Evolutionary conservation across 2,113 vertebrate species (phyloP).

Genomic region (Paramormyrops kingsleyae): DNA sequence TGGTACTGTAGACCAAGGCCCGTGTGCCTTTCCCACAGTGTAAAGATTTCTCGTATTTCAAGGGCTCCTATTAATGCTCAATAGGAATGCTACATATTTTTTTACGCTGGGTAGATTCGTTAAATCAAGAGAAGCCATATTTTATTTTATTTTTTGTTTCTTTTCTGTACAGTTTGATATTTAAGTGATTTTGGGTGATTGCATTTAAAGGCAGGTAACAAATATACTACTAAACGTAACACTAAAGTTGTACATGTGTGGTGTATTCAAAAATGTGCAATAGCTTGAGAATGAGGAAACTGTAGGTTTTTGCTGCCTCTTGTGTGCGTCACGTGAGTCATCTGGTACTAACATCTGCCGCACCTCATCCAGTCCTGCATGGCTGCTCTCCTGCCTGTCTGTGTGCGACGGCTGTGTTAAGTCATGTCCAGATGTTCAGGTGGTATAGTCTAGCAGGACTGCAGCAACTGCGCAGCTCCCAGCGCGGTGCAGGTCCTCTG

Average conservation of each 20-base stretch:
- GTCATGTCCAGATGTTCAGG: background rate
- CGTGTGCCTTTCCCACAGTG: background rate
- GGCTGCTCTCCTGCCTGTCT: background rate
- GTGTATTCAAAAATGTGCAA: background rate
- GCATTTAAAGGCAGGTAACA: background rate
- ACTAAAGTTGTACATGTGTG: background rate
- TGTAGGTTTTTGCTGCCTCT: background rate
- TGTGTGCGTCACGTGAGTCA: background rate
- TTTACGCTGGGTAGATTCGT: background rate
- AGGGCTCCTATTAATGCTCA: constrained; percentile 9
- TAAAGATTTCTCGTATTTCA: constrained; percentile 8
- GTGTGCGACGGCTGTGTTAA: background rate
- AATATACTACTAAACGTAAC: background rate
- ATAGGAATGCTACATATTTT: constrained; percentile 10
- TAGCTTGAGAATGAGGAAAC: background rate
- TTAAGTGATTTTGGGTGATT: background rate
- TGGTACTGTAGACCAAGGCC: background rate
- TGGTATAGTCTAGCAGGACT: background rate
- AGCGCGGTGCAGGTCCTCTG: background rate
- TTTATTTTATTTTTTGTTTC: background rate
- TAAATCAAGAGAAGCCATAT: constrained; percentile 10
- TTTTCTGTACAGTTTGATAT: constrained; percentile 8
- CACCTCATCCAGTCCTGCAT: background rate
- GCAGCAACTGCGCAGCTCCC: background rate
- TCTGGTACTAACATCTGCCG: background rate